A percentile compares a stretch with the other conserved stretches of the same genome.
Evolutionary conservation across 2,888 invertebrate genomes (phyloP).

Genomic region (Aspidiotus destructor): DNA sequence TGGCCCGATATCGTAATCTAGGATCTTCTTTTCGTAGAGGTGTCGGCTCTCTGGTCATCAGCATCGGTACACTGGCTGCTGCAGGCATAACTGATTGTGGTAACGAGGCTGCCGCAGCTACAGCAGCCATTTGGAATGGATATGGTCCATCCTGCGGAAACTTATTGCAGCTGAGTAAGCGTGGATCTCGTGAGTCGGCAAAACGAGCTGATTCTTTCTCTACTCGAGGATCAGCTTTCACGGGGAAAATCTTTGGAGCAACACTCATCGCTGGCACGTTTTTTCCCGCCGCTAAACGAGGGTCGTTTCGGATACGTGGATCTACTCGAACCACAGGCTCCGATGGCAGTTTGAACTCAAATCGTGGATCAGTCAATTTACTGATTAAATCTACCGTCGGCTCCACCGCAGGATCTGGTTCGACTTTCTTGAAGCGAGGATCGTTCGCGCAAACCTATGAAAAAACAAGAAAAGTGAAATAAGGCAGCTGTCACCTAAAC

Average conservation of each 20-base stretch:
- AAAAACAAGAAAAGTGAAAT: not conserved
- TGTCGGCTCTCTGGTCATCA: not conserved
- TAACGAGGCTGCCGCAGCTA: not conserved
- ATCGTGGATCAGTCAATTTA: constrained; percentile 14
- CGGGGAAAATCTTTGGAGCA: not conserved
- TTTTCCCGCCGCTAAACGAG: not conserved
- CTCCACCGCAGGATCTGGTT: not conserved
- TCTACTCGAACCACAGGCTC: constrained; percentile 10
- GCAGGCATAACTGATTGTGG: not conserved
- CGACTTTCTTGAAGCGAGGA: constrained; percentile 18
- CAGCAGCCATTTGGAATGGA: constrained; percentile 11
- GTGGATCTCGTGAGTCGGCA: constrained; percentile 21
- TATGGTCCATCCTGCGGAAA: constrained; percentile 12
- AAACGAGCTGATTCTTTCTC: constrained; percentile 5
- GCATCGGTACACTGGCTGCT: not conserved
- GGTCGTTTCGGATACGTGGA: constrained; percentile 16
- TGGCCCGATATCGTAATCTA: constrained; percentile 19
- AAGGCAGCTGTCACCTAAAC: not conserved
- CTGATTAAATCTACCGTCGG: not conserved
- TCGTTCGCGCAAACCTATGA: constrained; percentile 8
- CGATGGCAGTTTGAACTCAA: constrained; percentile 7
- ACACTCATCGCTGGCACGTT: not conserved
- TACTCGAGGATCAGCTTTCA: not conserved
- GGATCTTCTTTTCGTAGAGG: constrained; percentile 24
- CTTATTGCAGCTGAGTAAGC: constrained; percentile 9